Percentiles rank a stretch among this genome's conserved stretches.
Conservation (phyloP, 2,797 vertebrate genomes). For the Acanthornis magna region DNA sequence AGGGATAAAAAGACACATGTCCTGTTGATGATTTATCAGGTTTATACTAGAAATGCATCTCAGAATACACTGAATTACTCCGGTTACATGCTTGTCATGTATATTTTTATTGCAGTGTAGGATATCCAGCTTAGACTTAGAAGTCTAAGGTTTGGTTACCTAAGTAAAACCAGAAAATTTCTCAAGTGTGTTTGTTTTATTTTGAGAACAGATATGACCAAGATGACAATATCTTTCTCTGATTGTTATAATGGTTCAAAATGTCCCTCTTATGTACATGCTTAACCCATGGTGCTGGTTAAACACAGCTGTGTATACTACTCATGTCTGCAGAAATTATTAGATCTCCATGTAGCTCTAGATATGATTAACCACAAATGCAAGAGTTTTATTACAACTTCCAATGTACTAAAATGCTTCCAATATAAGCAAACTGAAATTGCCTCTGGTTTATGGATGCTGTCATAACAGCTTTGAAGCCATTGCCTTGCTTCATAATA, state of each 20-base stretch:
- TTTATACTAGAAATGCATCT: neutral
- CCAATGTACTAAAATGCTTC: neutral
- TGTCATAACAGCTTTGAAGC: neutral
- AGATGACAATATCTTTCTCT: neutral
- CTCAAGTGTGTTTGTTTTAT: neutral
- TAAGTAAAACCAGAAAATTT: neutral
- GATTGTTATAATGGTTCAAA: neutral
- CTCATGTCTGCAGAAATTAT: neutral
- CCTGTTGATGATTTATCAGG: neutral
- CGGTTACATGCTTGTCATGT: neutral
- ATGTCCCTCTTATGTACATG: neutral
- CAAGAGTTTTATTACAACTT: neutral
- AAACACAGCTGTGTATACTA: neutral
- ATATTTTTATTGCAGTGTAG: neutral
- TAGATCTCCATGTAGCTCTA: neutral
- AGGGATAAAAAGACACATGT: neutral
- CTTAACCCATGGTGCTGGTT: neutral
- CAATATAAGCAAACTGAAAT: neutral
- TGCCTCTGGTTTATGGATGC: neutral
- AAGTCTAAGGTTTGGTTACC: neutral
- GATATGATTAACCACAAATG: neutral
- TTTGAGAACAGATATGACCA: neutral
- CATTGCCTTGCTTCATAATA: neutral
- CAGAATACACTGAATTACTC: neutral
- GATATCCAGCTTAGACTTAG: neutral